A percentile compares a stretch with the other conserved stretches of the same genome.
phyloP scores from a whole-genome alignment of 2,113 vertebrate genomes.

The Scolopax mira region DNA sequence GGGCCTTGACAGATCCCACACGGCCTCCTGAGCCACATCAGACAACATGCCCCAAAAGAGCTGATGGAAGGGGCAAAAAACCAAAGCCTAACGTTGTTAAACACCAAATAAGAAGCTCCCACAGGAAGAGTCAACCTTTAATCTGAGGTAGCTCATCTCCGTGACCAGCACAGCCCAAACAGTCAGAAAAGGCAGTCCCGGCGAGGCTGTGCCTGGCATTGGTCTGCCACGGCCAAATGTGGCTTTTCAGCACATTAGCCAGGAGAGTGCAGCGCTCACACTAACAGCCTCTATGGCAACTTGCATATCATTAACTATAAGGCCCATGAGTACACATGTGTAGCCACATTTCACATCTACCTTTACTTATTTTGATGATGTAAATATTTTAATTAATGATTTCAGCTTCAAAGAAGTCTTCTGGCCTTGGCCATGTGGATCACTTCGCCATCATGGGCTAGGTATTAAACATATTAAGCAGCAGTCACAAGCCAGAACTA shows the following conservation, averaged over 20 bases:
- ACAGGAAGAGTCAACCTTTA: neutral
- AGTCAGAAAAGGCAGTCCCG: neutral
- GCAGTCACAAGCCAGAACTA: neutral
- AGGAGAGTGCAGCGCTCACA: neutral
- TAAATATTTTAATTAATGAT: conserved; percentile 1
- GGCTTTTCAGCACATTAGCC: neutral
- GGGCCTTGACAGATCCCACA: neutral
- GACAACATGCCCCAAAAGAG: neutral
- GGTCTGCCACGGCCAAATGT: neutral
- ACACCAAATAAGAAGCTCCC: neutral
- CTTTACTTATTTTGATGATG: neutral
- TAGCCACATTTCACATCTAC: neutral
- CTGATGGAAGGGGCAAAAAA: neutral
- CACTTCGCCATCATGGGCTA: neutral
- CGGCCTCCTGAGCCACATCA: neutral
- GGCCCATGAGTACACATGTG: neutral
- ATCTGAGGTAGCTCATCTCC: neutral
- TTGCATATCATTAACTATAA: neutral
- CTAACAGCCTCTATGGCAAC: neutral
- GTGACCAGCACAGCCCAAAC: neutral
- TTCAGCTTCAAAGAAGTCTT: conserved; percentile 2
- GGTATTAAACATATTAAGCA: neutral
- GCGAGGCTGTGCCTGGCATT: neutral
- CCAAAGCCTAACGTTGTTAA: neutral
- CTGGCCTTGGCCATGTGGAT: accelerated